Conservation (phyloP, 2,113 vertebrate genomes). For the Terrapene triunguis region DNA sequence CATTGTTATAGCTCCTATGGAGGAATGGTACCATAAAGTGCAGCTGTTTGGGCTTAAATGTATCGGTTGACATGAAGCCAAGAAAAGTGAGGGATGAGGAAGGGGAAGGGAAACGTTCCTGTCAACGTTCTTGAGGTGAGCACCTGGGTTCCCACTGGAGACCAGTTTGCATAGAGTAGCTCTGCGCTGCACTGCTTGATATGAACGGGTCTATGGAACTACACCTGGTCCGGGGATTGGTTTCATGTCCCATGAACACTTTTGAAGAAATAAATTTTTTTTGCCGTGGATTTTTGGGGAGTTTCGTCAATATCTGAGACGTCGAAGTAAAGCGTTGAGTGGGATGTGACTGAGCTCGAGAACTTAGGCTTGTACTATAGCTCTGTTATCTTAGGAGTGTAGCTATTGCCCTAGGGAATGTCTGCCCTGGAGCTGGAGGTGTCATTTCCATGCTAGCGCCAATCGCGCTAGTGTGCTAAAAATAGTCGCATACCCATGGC, state of each 20-base stretch:
- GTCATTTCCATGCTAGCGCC: not conserved
- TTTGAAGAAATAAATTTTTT: not conserved
- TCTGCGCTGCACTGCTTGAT: not conserved
- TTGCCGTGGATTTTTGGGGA: not conserved
- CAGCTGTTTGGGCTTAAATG: not conserved
- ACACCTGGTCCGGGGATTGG: not conserved
- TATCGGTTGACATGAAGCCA: not conserved
- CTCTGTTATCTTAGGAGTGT: not conserved
- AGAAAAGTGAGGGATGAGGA: not conserved
- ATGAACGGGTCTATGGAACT: not conserved
- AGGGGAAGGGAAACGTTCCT: rapidly evolving
- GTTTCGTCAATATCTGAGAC: not conserved
- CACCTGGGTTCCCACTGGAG: not conserved
- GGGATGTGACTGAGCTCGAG: not conserved
- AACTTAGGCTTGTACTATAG: not conserved
- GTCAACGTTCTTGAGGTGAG: not conserved
- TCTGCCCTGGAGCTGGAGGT: not conserved
- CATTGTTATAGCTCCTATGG: not conserved
- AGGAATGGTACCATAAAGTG: not conserved
- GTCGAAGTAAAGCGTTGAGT: not conserved
- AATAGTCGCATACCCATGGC: not conserved
- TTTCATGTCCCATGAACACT: not conserved
- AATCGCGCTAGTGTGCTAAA: not conserved
- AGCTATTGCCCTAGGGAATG: not conserved
- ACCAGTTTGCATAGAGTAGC: not conserved